A percentile compares a stretch with the other conserved stretches of the same genome.
These are phyloP conservation scores for Psittacula derbiana DNA, from an alignment of 2,797 vertebrate genomes.

Conservation along the genomic window DNA sequence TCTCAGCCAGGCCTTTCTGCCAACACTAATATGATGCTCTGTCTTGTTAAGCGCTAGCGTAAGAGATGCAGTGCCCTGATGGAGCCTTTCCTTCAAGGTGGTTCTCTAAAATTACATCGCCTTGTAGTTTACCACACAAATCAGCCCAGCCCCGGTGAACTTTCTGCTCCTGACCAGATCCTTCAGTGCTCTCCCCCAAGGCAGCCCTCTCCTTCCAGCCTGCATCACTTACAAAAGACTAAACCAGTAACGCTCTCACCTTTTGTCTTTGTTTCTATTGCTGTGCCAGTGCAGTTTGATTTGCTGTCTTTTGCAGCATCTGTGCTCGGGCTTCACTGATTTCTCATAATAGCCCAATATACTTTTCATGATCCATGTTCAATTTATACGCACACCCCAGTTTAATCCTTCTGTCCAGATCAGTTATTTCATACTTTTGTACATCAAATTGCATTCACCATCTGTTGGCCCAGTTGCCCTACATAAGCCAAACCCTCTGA, in stretches of 20 bases:
- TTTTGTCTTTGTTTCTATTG: slow-evolving; percentile 23
- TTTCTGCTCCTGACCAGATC: neutral
- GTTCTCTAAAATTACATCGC: neutral
- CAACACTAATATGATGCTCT: neutral
- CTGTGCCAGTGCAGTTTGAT: neutral
- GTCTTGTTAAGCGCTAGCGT: neutral
- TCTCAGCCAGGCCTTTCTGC: neutral
- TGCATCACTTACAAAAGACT: neutral
- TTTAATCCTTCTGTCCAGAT: slow-evolving; percentile 45
- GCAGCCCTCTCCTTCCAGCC: neutral
- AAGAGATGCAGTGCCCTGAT: neutral
- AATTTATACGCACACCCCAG: neutral
- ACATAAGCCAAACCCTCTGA: slow-evolving; percentile 30
- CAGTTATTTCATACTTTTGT: slow-evolving; percentile 54
- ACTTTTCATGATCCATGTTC: slow-evolving; percentile 20
- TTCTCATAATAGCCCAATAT: slow-evolving; percentile 20
- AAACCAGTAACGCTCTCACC: neutral
- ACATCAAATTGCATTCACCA: slow-evolving; percentile 42
- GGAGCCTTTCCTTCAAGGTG: neutral
- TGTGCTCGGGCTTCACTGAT: slow-evolving; percentile 39
- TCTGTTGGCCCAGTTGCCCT: slow-evolving; percentile 49
- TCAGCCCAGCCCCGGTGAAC: neutral
- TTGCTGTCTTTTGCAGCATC: slow-evolving; percentile 27
- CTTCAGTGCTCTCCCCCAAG: neutral
- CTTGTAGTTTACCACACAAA: neutral